Conservation (phyloP, 2,888 invertebrate genomes). For the Helicoverpa assulta region DNA sequence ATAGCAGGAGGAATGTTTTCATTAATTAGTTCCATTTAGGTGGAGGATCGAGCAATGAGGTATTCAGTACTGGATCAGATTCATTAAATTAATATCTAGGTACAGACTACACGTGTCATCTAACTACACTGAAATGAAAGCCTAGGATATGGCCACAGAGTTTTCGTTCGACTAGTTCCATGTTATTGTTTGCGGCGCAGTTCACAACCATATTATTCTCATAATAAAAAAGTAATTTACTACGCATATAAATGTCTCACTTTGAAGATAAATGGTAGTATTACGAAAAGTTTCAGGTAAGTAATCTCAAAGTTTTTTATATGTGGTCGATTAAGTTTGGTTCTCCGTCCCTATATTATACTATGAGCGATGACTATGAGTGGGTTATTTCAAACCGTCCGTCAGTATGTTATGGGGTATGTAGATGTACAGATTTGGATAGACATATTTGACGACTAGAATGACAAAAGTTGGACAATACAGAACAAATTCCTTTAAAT, state of each 20-base stretch:
- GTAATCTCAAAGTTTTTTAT: conserved; percentile 39
- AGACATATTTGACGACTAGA: not conserved
- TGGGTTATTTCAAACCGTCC: not conserved
- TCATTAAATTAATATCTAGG: not conserved
- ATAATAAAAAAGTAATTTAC: conserved; percentile 42
- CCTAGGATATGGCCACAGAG: not conserved
- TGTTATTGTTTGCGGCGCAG: conserved; percentile 24
- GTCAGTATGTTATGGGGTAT: not conserved
- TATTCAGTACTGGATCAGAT: not conserved
- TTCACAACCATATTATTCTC: conserved; percentile 29
- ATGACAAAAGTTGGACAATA: not conserved
- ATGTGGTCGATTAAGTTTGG: conserved; percentile 17
- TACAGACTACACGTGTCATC: not conserved
- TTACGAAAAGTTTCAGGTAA: conserved; percentile 44
- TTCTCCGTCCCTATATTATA: not conserved
- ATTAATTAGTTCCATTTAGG: conserved; percentile 24
- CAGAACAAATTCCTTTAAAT: not conserved
- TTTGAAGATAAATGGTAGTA: conserved; percentile 49
- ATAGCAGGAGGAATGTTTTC: conserved; percentile 19
- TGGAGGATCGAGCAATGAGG: not conserved
- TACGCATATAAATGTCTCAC: conserved; percentile 52
- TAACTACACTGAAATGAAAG: not conserved
- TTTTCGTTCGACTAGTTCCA: not conserved
- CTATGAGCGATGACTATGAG: not conserved
- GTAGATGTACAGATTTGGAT: too few species aligned